These are phyloP conservation scores for Pimpla rufipes DNA, from an alignment of 2,888 invertebrate species.

Conservation along the genomic window DNA sequence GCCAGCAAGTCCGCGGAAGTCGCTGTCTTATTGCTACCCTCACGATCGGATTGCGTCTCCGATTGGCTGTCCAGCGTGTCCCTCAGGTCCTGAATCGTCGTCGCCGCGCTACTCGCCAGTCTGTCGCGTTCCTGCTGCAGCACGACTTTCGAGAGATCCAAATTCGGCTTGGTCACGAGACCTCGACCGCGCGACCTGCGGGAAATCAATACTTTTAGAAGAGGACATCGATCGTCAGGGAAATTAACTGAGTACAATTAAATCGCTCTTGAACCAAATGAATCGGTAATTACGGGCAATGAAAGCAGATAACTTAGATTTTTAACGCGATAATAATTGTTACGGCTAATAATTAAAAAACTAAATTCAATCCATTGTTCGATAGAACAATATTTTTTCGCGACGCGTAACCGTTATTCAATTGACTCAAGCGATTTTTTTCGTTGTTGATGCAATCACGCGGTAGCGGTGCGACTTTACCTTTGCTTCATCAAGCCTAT, in stretches of 20 bases:
- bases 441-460: neutral
- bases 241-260: neutral
- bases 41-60: constrained; percentile 82
- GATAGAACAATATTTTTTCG: too few relatives aligned
- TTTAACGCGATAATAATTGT: too few relatives aligned
- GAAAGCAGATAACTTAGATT: too few relatives aligned
- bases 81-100: constrained; percentile 75
- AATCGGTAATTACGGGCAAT: too few relatives aligned
- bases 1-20: constrained; percentile 76
- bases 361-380: too few relatives aligned
- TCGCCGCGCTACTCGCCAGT: constrained; percentile 65
- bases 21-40: constrained; percentile 77
- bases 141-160: constrained; percentile 76
- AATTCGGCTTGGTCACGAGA: constrained; percentile 81
- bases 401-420: too few relatives aligned
- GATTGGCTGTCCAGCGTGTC: constrained; percentile 78
- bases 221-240: neutral
- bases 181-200: constrained; percentile 82
- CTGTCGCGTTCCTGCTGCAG: constrained; percentile 79
- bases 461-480: constrained; percentile 73
- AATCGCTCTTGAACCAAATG: neutral
- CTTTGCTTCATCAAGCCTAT: constrained; percentile 90
- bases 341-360: too few relatives aligned
- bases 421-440: too few relatives aligned
- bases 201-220: constrained; percentile 16